Evolutionary conservation across 2,797 vertebrate genomes (phyloP).

Genomic region (Xenentodon cancila): DNA sequence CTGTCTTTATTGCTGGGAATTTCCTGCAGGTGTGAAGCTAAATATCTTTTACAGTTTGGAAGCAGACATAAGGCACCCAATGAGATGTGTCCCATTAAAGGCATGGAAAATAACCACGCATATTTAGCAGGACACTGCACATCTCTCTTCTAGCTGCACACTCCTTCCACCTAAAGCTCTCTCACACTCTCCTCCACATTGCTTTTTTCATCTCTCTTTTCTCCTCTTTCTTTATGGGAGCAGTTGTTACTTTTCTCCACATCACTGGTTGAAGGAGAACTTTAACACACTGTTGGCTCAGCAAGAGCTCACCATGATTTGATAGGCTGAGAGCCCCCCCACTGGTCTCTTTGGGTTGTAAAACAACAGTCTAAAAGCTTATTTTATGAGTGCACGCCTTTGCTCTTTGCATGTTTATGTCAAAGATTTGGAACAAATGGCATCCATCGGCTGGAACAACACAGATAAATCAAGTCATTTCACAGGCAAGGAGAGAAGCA

Average conservation of each 20-base stretch:
- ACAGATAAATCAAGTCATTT: constrained; percentile 79
- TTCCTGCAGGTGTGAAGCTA: constrained; percentile 68
- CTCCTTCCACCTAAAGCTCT: too few relatives aligned
- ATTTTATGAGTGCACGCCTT: constrained; percentile 77
- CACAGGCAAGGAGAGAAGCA: constrained; percentile 50
- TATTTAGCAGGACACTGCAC: constrained; percentile 78
- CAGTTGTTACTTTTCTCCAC: constrained; percentile 73
- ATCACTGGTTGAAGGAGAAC: constrained; percentile 66
- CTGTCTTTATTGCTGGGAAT: constrained; percentile 64
- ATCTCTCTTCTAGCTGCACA: constrained; percentile 57
- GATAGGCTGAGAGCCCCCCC: constrained; percentile 51
- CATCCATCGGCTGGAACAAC: constrained; percentile 80
- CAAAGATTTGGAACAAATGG: constrained; percentile 82
- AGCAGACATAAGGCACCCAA: constrained; percentile 82
- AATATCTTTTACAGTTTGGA: constrained; percentile 74
- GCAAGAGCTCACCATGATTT: constrained; percentile 62
- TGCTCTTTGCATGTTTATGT: constrained; percentile 83
- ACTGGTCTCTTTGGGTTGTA: constrained; percentile 73
- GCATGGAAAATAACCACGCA: constrained; percentile 76
- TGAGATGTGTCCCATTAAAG: constrained; percentile 84
- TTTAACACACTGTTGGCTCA: constrained; percentile 76
- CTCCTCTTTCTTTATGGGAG: constrained; percentile 61
- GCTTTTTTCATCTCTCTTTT: constrained; percentile 17
- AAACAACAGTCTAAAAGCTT: constrained; percentile 70
- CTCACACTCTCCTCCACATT: constrained; percentile 26